Evolutionary conservation across 2,113 vertebrate genomes (phyloP).

Genomic region (Trogon surrucura): DNA sequence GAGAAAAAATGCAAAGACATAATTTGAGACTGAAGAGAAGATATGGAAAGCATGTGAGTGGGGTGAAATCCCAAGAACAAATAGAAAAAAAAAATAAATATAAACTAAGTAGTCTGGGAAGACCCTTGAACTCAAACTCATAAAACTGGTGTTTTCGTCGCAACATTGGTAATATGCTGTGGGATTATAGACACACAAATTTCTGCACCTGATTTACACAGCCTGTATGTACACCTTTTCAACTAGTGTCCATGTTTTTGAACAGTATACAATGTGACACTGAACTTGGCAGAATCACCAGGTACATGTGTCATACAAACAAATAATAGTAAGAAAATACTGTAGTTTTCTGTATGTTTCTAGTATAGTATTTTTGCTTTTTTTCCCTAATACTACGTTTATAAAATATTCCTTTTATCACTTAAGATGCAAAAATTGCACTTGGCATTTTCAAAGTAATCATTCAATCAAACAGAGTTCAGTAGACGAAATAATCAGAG

Average conservation of each 20-base stretch:
- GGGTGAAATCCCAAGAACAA: not conserved
- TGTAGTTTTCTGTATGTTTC: not conserved
- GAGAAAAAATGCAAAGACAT: not conserved
- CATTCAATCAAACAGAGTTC: not conserved
- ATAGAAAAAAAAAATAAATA: not conserved
- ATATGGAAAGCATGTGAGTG: not conserved
- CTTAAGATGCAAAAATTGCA: not conserved
- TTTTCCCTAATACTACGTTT: not conserved
- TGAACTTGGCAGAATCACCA: not conserved
- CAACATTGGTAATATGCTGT: not conserved
- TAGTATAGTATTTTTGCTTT: not conserved
- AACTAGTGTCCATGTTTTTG: not conserved
- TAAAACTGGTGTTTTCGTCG: not conserved
- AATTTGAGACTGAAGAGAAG: not conserved
- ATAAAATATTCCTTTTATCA: not conserved
- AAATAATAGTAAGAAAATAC: not conserved
- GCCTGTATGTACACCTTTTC: not conserved
- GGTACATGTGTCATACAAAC: not conserved
- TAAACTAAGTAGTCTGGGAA: not conserved
- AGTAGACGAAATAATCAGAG: not conserved
- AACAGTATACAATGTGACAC: not conserved
- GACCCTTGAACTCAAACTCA: not conserved
- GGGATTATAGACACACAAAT: not conserved
- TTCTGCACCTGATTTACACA: not conserved
- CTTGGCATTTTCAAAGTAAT: not conserved